Evolutionary conservation across 2,113 vertebrate species (phyloP).

Genomic region (Psittacula cyanocephala): DNA sequence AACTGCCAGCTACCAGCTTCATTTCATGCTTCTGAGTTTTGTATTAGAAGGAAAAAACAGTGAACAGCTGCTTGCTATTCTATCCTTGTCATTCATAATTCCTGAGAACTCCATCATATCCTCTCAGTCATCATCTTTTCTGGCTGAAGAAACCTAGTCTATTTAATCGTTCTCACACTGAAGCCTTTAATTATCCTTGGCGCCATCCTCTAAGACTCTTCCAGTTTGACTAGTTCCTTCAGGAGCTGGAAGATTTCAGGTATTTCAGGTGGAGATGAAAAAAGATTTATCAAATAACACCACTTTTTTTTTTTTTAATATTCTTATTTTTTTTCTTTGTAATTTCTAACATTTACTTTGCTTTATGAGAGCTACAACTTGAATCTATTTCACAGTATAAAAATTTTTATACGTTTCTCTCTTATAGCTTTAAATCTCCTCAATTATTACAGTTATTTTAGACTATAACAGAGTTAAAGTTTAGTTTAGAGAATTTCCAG

Average conservation of each 20-base stretch:
- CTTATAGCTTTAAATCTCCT: not conserved
- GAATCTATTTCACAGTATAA: not conserved
- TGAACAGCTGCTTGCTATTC: not conserved
- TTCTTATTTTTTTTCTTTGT: not conserved
- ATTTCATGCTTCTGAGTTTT: not conserved
- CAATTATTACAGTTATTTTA: not conserved
- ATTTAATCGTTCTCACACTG: not conserved
- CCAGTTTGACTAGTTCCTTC: not conserved
- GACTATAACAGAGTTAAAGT: not conserved
- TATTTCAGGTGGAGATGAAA: not conserved
- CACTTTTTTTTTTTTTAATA: too few relatives aligned
- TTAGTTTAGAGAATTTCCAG: not conserved
- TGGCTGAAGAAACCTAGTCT: not conserved
- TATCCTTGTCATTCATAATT: constrained; percentile 8
- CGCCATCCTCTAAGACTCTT: not conserved
- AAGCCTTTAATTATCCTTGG: not conserved
- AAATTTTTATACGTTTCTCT: not conserved
- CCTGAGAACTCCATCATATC: not conserved
- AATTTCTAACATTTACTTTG: not conserved
- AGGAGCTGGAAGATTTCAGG: not conserved
- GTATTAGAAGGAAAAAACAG: not conserved
- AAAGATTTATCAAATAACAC: not conserved
- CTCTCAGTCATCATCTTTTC: not conserved
- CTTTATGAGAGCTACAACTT: not conserved
- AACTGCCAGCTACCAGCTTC: not conserved